phyloP scores from a whole-genome alignment of 2,797 vertebrate species.

The Malurus leucopterus region DNA sequence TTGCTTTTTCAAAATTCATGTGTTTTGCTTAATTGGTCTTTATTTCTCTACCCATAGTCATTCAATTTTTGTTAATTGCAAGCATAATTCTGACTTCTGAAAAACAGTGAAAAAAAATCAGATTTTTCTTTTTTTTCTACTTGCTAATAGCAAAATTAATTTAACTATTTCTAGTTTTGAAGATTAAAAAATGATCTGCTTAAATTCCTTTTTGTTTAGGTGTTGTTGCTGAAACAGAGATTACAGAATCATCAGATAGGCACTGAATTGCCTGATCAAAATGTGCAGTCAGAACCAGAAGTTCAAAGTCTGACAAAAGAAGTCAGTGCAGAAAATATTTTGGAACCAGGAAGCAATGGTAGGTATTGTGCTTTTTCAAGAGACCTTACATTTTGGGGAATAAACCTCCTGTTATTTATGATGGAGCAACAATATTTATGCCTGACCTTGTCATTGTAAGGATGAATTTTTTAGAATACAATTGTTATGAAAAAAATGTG shows the following conservation, averaged over 20 bases:
- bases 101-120: neutral
- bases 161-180: neutral
- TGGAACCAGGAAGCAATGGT: slow-evolving; percentile 48
- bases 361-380: neutral
- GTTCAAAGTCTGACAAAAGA: slow-evolving; percentile 69
- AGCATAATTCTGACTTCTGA: neutral
- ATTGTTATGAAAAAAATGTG: neutral
- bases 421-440: neutral
- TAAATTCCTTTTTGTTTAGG: slow-evolving; percentile 70
- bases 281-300: slow-evolving; percentile 40
- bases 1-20: neutral
- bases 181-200: neutral
- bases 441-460: neutral
- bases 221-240: slow-evolving; percentile 87
- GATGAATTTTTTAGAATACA: neutral
- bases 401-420: neutral
- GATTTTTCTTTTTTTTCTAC: neutral
- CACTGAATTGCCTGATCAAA: slow-evolving; percentile 48
- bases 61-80: neutral
- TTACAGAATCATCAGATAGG: slow-evolving; percentile 69
- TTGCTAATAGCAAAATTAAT: neutral
- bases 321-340: slow-evolving; percentile 49
- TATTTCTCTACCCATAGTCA: neutral
- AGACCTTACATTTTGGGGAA: neutral
- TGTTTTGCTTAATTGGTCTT: neutral